Evolutionary conservation across 2,888 invertebrate genomes (phyloP).

Genomic region (Drosophila mettleri): DNA sequence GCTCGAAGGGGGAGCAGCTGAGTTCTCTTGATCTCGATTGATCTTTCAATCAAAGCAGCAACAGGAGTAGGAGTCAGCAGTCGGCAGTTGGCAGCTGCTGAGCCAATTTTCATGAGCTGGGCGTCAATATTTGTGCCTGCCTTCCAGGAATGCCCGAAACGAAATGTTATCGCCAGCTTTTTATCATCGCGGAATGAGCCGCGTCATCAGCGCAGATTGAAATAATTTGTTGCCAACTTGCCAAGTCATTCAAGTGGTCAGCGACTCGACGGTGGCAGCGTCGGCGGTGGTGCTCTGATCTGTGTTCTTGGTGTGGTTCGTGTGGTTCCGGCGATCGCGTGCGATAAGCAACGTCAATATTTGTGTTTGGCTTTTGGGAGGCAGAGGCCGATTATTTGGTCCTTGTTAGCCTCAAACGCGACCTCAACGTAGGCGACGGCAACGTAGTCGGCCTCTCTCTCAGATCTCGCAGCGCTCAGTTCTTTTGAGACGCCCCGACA

Average conservation of each 20-base stretch:
- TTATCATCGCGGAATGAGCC: constrained; percentile 71
- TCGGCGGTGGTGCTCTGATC: constrained; percentile 41
- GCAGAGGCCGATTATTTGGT: constrained; percentile 59
- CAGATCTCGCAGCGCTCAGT: constrained; percentile 27
- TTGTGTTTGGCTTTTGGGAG: constrained; percentile 68
- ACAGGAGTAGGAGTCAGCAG: constrained; percentile 35
- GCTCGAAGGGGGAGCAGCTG: constrained; percentile 47
- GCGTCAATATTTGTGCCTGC: constrained; percentile 43
- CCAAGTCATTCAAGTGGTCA: constrained; percentile 72
- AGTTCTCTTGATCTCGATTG: constrained; percentile 56
- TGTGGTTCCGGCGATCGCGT: constrained; percentile 58
- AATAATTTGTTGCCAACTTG: constrained; percentile 73
- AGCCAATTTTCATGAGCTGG: constrained; percentile 61
- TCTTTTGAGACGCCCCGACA: constrained; percentile 45
- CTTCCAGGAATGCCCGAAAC: constrained; percentile 57
- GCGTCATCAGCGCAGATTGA: constrained; percentile 78
- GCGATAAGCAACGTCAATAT: constrained; percentile 79
- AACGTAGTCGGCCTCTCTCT: constrained; percentile 20
- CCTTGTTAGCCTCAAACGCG: constrained; percentile 56
- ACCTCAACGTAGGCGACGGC: constrained; percentile 6
- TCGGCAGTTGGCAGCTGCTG: constrained; percentile 32
- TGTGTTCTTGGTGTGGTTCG: constrained; percentile 21
- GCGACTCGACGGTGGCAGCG: constrained; percentile 27
- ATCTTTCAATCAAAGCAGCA: constrained; percentile 68
- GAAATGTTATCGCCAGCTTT: constrained; percentile 70